Conservation (phyloP, 2,797 vertebrate genomes). For the Enteromius trimaculatus region DNA sequence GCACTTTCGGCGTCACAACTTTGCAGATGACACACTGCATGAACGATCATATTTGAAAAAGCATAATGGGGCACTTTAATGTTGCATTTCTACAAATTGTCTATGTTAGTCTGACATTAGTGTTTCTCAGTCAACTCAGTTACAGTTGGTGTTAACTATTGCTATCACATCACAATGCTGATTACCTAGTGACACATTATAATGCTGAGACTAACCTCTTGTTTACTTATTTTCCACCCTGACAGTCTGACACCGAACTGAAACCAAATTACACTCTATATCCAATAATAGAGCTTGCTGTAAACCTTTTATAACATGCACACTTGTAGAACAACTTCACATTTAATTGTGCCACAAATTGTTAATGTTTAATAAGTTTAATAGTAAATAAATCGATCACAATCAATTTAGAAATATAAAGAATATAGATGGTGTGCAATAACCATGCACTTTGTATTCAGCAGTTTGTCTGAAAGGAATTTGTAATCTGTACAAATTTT, state of each 20-base stretch:
- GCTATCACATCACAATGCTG: neutral
- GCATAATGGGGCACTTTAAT: too few species aligned
- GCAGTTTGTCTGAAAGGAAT: neutral
- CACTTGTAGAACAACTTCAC: neutral
- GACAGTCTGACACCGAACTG: neutral
- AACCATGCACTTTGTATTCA: neutral
- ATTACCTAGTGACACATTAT: neutral
- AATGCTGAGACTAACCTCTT: neutral
- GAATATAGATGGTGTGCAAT: neutral
- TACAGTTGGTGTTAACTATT: neutral
- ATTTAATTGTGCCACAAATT: neutral
- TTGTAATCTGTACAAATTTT: neutral
- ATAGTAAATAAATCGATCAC: too few species aligned
- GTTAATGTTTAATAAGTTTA: neutral
- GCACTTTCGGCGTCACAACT: too few species aligned
- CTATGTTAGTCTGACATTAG: too few species aligned
- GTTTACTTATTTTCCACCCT: neutral
- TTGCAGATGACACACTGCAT: too few species aligned
- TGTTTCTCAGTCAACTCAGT: neutral
- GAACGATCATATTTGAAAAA: too few species aligned
- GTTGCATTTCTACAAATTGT: too few species aligned
- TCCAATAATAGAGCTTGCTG: neutral
- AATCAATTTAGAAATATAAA: neutral
- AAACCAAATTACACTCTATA: neutral
- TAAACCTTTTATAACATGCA: neutral